Conservation (phyloP, 2,113 vertebrate species). For the Circaetus cinerascens region DNA sequence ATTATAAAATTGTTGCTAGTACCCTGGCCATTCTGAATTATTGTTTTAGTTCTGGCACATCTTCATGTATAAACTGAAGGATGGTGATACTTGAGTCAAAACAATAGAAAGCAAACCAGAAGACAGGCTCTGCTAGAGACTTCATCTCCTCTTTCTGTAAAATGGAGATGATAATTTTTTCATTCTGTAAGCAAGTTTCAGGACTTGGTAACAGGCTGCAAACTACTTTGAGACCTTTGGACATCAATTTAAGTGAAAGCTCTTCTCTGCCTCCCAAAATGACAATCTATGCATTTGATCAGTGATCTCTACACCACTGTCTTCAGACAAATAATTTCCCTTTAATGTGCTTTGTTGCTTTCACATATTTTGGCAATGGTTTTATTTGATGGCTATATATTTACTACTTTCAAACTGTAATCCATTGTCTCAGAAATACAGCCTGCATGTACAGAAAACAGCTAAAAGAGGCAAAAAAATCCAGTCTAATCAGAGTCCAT, state of each 20-base stretch:
- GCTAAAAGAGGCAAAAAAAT: neutral
- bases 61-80: neutral
- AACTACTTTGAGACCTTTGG: neutral
- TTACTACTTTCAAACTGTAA: neutral
- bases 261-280: neutral
- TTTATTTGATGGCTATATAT: neutral
- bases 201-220: neutral
- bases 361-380: neutral
- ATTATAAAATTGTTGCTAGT: neutral
- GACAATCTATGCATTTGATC: neutral
- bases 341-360: neutral
- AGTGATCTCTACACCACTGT: neutral
- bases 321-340: neutral
- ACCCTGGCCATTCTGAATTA: neutral
- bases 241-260: neutral
- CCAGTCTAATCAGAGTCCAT: neutral
- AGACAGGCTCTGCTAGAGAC: neutral
- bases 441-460: neutral
- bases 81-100: neutral
- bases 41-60: neutral
- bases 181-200: neutral
- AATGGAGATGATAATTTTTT: neutral
- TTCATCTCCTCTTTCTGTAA: neutral
- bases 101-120: neutral
- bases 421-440: neutral